phyloP scores from a whole-genome alignment of 2,113 vertebrate species.

The Indri indri region DNA sequence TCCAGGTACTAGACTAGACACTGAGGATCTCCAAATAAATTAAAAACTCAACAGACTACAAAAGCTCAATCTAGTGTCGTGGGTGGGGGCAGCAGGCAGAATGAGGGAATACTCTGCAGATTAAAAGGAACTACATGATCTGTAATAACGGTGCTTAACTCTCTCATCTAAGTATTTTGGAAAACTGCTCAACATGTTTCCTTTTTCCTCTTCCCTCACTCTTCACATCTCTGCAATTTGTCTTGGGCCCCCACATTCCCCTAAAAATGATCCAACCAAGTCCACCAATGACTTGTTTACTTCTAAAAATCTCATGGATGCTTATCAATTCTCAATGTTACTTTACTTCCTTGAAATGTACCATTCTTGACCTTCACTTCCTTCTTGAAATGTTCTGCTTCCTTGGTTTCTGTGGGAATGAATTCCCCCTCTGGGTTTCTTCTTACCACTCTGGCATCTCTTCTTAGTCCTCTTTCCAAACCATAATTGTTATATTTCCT shows the following conservation, averaged over 20 bases:
- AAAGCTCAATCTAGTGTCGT: neutral
- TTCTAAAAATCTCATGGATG: neutral
- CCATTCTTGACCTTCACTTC: neutral
- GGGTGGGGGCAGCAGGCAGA: neutral
- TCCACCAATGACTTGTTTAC: neutral
- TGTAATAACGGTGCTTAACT: neutral
- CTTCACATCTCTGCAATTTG: neutral
- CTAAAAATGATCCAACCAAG: neutral
- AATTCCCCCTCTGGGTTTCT: neutral
- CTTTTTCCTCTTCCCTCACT: neutral
- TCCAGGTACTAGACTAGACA: neutral
- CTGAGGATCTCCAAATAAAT: neutral
- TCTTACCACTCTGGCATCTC: neutral
- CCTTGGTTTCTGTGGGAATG: neutral
- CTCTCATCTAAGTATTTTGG: neutral
- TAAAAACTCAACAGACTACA: neutral
- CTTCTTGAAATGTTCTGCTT: neutral
- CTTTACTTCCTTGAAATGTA: neutral
- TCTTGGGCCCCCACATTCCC: neutral
- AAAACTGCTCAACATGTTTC: rapidly evolving
- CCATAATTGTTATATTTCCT: neutral
- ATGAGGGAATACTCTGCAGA: neutral
- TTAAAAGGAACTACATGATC: neutral
- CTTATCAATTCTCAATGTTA: neutral
- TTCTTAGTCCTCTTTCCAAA: neutral